Percentiles rank a stretch among this genome's conserved stretches.
These are phyloP conservation scores for Conus canariensis DNA, from an alignment of 2,888 invertebrate genomes.

Conservation along the genomic window DNA sequence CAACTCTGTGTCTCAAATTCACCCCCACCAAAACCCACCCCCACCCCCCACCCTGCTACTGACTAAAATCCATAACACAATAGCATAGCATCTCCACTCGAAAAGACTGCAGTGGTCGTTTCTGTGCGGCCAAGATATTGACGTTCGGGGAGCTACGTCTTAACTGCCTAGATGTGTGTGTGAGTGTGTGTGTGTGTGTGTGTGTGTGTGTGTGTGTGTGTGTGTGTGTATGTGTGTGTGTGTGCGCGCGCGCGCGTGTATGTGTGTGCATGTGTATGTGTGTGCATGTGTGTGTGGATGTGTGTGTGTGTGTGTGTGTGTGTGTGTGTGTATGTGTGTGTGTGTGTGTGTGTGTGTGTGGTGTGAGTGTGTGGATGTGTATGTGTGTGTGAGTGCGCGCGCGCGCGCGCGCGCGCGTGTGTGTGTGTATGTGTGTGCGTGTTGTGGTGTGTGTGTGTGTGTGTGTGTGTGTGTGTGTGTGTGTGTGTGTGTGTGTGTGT, in stretches of 20 bases:
- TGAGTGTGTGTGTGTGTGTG: neutral
- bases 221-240: conserved; percentile 14
- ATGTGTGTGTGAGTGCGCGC: too few species aligned
- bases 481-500: conserved; percentile 14
- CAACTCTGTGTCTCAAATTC: too few species aligned
- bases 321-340: neutral
- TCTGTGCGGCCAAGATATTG: too few species aligned
- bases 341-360: too few species aligned
- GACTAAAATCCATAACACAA: too few species aligned
- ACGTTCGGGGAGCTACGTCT: too few species aligned
- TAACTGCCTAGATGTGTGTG: neutral
- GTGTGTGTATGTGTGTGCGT: neutral
- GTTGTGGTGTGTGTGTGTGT: neutral
- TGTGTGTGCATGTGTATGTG: neutral
- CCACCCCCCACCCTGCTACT: too few species aligned
- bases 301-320: neutral
- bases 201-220: neutral
- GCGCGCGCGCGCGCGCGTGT: neutral
- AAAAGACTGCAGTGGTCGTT: too few species aligned
- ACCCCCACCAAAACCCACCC: too few species aligned
- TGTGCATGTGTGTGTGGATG: neutral
- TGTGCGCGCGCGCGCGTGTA: neutral
- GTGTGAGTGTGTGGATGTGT: too few species aligned
- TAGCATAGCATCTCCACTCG: too few species aligned
- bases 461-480: conserved; percentile 18